These are phyloP conservation scores for Solenopsis invicta DNA, from an alignment of 1,140 invertebrate genomes.

Conservation along the genomic window DNA sequence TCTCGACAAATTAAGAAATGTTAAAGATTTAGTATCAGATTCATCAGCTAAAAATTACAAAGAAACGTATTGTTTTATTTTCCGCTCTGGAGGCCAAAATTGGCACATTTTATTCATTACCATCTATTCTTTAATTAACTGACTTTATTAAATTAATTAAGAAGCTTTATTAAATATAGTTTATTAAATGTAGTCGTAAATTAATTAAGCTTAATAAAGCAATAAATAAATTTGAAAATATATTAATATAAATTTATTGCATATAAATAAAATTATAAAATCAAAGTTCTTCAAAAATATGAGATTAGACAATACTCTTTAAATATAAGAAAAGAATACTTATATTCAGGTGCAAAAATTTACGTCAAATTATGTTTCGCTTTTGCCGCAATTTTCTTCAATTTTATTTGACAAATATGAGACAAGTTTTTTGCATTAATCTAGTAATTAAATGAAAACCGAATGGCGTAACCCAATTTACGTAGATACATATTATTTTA, in stretches of 20 bases:
- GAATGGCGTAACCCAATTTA: background rate
- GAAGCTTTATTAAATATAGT: too few species aligned
- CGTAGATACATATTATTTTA: background rate
- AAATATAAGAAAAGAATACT: background rate
- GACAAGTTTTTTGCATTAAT: background rate
- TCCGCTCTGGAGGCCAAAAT: too few species aligned
- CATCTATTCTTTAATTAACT: too few species aligned
- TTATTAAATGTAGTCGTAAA: too few species aligned
- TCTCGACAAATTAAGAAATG: too few species aligned
- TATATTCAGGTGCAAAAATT: background rate
- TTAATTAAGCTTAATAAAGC: too few species aligned
- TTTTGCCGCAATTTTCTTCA: background rate
- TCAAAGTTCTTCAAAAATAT: background rate
- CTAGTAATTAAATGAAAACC: background rate
- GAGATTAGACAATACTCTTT: background rate
- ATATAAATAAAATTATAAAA: background rate
- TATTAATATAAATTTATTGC: background rate
- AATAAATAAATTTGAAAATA: too few species aligned
- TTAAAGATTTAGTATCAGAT: too few species aligned
- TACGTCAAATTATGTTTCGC: background rate
- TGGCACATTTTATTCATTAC: too few species aligned
- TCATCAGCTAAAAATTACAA: too few species aligned
- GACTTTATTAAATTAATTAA: too few species aligned
- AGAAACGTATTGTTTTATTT: too few species aligned
- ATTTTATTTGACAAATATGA: background rate